Base-by-base conservation (phyloP, 1,140 invertebrate species). In the Grapholita molesta region DNA sequence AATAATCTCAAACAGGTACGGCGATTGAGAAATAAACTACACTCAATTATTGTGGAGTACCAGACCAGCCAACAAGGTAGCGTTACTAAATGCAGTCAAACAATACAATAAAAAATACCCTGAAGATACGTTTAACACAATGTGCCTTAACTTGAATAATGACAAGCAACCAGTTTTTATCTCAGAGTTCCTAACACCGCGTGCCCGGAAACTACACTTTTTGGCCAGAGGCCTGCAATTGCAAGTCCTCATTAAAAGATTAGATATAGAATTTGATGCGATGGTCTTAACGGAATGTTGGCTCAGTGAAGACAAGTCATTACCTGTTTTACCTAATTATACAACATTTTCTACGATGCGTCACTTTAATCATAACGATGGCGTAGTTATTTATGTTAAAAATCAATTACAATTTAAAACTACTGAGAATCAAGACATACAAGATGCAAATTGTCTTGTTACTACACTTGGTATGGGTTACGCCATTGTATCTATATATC, bases 261-360 rank as follows among this genome's bases (percentile, higher is more conserved):
- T 79, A 11, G 69, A 70, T 24, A 42, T 73, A 28, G 38, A n/a
- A 4, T 73, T 67, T 71, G 75, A 77, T 28, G 52, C 74, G 9
- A 23, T 77, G 15, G 12, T 79, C 9, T 15, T 79, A 2, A 69
- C 68, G 0, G 77, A 79, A 55, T 75, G 77, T 18, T 75, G 77
- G 71, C 30, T 79, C 0, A 69, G 61, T 18, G 67, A 52, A 25
- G 52, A 23, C 42, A 32, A 9, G 8, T 12, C 21, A 23, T 1
- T 75, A 21, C 75, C 75, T 3, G 15, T 12, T 7, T 3, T 77
- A 15, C 30, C 52, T 32, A 68, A 65, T 8, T 79, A 79, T 32
- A 64, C 1, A 7, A 32, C 61, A 12, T 35, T 9, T 24, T 28
- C 33, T 28, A 72, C 61, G 9, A 48, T n/a, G 8, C 64, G 21